Evolutionary conservation across 2,113 vertebrate species (phyloP), one percentile per base, ranked within the genome.

Genomic region (Corapipo altera): DNA sequence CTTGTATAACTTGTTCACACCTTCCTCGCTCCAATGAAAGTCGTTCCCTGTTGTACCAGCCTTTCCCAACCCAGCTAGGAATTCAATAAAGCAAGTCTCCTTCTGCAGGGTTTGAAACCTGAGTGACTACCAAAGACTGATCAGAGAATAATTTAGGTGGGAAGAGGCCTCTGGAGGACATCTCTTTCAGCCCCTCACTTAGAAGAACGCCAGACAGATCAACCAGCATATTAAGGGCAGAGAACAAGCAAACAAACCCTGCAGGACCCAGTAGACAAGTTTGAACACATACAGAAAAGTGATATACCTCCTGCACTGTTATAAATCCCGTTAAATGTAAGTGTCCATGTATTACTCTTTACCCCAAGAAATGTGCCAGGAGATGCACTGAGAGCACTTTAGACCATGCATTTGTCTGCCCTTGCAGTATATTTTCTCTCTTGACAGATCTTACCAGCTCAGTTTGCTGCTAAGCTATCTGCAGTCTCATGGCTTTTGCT

Each of bases 221-320:
- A 83, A 43, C 11, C 44, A 65, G 48, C 8, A 22, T 9, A 71
- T 5, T 39, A 51, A 69, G 24, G n/a, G 12, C 28, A 71, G 37
- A 69, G 89, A 87, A 59, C 14, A 48, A 66, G 48, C 23, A 70
- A 23, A 20, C 27, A 48, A 91, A 58, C 4, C 5, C 61, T 66
- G 26, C 21, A 70, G 51, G 59, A 77, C 17, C 14, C 6, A 52
- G 48, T 3, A 81, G 22, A 37, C 0, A 0, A 21, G 23, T 78
- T 10, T 67, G 48, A 88, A 75, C 7, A 24, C 12, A 43, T 8
- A 67, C 6, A 71, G 46, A 77, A 87, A 74, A 66, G 16, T 6
- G 77, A 41, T 13, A 18, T 6, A 62, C 24, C 30, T 74, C 41
- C 51, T 70, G 22, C 41, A 46, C 46, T 49, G 27, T 33, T 57